Base-by-base conservation (phyloP, 2,113 vertebrate genomes). In the Phalacrocorax carbo region DNA sequence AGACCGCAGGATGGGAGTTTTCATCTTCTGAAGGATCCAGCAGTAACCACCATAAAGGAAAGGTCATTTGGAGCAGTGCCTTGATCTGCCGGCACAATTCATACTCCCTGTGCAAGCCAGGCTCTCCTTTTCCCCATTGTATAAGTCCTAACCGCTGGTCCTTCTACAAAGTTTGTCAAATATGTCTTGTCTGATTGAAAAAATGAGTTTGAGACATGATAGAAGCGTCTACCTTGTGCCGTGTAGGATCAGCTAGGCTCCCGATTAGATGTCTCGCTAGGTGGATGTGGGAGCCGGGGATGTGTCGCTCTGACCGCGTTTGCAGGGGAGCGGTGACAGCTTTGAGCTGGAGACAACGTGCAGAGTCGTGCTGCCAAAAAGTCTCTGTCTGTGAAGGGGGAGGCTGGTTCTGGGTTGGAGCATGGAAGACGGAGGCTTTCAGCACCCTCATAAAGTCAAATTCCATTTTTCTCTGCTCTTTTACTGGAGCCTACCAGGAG, bases 271-370 rank as follows among this genome's bases (percentile, higher is more conserved):
- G 32, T 17, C 75, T 34, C 2, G 8, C 90, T 14, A 0, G 5
- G 76, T 12, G 9, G 71, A 15, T 20, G 82, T 11, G 52, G 42
- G 51, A 75, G 81, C 83, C 0, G 4, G 17, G 42, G 22, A 70
- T 3, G 7, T 3, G 21, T 26, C 0, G 1, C 40, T 62, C 75
- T 16, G 12, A 2, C 72, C 15, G 48, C 0, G 0, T 46, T 44
- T 8, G 14, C 55, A 44, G 77, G 22, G 82, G 8, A 40, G 14
- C 18, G 7, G 80, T 3, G 58, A 11, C 72, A 62, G 90, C 78
- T 61, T 12, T 58, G 87, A 42, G 6, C 64, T 21, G 68, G 79
- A 15, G 40, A 27, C 46, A 83, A 8, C 0, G 0, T 23, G 29
- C 44, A 10, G 77, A 44, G 71, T 8, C 2, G 7, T 46, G 32